Base-by-base conservation (phyloP, 2,797 vertebrate species). In the Pteronotus mesoamericanus region DNA sequence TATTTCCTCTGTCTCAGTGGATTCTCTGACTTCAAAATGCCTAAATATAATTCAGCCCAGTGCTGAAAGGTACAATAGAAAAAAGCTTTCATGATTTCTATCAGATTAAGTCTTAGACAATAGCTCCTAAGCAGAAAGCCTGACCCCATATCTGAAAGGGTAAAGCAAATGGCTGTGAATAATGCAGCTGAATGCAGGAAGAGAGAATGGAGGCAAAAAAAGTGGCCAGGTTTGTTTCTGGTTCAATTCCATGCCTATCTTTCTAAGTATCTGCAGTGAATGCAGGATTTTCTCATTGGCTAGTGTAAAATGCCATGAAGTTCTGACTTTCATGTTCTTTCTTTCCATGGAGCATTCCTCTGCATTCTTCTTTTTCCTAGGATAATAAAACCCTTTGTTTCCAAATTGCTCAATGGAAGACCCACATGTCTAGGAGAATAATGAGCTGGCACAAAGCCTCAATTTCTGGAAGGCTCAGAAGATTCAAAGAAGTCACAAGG, bases 401-500 rank as follows among this genome's bases (percentile, higher is more conserved):
- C 51, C 84, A 97, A 93, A 95, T 92, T 96, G 92, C 79, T 97
- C 85, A 94, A 51, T 59, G 82, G 96, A 92, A 80, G 71, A 92
- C 86, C 75, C 61, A 91, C 83, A 96, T 89, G 87, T 66, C 79
- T 77, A 66, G 61, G 78, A 68, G 96, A 90, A 90, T 95, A 97
- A 96, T 92, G 66, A 95, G 78, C 61, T 95, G 91, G 87, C 86
- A 96, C 34, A 95, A 85, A 96, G 74, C 51, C 91, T 82, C 6
- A 0, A 32, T 92, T 90, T 97, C 84, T 93, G n/a, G 71, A 91
- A 79, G 53, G 72, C 85, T 86, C 95, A 68, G 39, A 94, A 66
- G 87, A 97, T 95, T 97, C 83, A 86, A 92, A 92, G 89, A 96
- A 97, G 88, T 97, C 93, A 95, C 69, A 97, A 89, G 66, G 71